phyloP scores from a whole-genome alignment of 2,888 invertebrate species.

The Tipula unca region DNA sequence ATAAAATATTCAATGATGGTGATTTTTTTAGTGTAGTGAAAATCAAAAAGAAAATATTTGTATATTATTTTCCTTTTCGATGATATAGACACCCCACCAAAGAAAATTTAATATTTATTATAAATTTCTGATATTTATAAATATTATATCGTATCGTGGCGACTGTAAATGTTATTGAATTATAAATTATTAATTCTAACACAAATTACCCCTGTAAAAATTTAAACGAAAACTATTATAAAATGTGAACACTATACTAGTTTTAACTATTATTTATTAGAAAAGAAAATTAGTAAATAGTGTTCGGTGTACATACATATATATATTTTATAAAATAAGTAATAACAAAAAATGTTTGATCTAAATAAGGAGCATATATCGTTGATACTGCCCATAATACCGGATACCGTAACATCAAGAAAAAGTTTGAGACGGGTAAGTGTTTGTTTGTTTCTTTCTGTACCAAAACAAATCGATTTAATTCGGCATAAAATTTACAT shows the following conservation, averaged over 20 bases:
- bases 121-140: not conserved
- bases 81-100: not conserved
- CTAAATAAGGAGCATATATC: slow-evolving; percentile 30
- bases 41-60: too few species aligned
- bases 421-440: slow-evolving; percentile 39
- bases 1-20: not conserved
- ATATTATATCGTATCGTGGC: not conserved
- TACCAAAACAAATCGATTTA: not conserved
- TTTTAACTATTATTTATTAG: not conserved
- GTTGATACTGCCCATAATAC: slow-evolving; percentile 15
- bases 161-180: not conserved
- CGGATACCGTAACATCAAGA: slow-evolving; percentile 28
- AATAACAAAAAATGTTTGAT: slow-evolving; percentile 28
- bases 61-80: not conserved
- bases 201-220: not conserved
- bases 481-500: not conserved
- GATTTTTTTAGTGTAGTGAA: not conserved
- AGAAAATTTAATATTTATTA: not conserved
- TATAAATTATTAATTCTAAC: not conserved
- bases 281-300: not conserved
- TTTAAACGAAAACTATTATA: not conserved
- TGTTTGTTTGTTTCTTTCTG: not conserved
- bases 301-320: not conserved
- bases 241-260: not conserved
- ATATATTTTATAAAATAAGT: not conserved